These are phyloP conservation scores for Geotrypetes seraphini DNA, from an alignment of 2,797 vertebrate species.

Conservation along the genomic window DNA sequence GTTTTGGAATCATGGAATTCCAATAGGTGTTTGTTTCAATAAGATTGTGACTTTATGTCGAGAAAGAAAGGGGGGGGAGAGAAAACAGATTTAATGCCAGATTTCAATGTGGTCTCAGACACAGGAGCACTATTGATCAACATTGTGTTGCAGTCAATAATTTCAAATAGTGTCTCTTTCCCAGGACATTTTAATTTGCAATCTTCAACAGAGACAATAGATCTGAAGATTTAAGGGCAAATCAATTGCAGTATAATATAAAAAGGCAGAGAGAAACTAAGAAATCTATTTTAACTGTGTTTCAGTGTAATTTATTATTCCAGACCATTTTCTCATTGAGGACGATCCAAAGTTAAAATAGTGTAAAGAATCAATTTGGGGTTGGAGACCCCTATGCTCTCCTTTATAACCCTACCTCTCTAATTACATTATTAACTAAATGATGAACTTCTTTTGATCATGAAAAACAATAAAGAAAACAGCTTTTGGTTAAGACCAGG, in stretches of 20 bases:
- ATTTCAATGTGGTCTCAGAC: not conserved
- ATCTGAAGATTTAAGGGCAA: not conserved
- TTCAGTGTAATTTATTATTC: conserved; percentile 19
- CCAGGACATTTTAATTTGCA: not conserved
- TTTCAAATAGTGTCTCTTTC: not conserved
- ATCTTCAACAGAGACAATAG: not conserved
- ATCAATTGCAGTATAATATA: not conserved
- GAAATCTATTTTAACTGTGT: conserved; percentile 22
- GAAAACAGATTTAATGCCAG: not conserved
- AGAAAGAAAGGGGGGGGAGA: not conserved
- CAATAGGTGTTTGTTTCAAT: no score
- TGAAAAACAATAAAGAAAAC: no score
- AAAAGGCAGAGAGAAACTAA: conserved; percentile 1
- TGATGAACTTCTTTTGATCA: no score
- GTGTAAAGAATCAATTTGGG: no score
- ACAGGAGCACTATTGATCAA: not conserved
- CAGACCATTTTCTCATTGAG: conserved; percentile 10
- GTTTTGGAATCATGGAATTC: no score
- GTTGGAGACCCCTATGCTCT: no score
- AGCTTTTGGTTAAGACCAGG: no score
- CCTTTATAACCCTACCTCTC: no score
- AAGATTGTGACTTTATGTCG: not conserved
- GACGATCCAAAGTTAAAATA: conserved; percentile 11
- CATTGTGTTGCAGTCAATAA: not conserved
- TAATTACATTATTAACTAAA: no score